Percentiles rank a stretch among this genome's conserved stretches.
Conservation (phyloP, 2,113 vertebrate species). For the Xiphorhynchus elegans region DNA sequence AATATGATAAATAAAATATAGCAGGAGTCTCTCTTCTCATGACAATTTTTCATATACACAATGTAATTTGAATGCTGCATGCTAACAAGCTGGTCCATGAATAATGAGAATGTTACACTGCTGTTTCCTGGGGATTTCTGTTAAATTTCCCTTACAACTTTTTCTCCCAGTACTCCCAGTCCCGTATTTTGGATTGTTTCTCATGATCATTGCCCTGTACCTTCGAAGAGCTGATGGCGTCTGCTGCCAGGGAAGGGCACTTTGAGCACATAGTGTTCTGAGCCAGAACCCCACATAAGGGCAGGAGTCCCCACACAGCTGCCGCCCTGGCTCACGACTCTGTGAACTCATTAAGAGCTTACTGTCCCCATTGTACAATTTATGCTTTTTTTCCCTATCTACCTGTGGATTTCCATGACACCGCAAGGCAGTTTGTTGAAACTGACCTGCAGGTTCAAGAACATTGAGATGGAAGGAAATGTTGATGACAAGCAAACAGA, state of each 20-base stretch:
- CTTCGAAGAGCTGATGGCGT: not conserved
- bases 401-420: not conserved
- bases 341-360: not conserved
- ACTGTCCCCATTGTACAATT: not conserved
- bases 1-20: not conserved
- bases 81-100: not conserved
- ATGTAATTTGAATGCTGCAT: not conserved
- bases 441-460: not conserved
- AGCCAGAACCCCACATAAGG: not conserved
- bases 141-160: not conserved
- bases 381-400: not conserved
- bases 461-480: not conserved
- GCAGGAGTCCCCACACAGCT: fast-evolving
- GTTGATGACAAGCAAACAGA: not conserved
- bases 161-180: not conserved
- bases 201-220: not conserved
- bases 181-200: not conserved
- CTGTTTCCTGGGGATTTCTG: not conserved
- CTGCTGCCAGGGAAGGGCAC: not conserved
- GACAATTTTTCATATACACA: not conserved
- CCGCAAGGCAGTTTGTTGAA: not conserved
- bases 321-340: not conserved
- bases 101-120: not conserved
- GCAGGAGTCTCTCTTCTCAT: not conserved
- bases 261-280: fast-evolving